A percentile compares a stretch with the other conserved stretches of the same genome.
Conservation (phyloP, 2,113 vertebrate species). For the Crypturellus undulatus region DNA sequence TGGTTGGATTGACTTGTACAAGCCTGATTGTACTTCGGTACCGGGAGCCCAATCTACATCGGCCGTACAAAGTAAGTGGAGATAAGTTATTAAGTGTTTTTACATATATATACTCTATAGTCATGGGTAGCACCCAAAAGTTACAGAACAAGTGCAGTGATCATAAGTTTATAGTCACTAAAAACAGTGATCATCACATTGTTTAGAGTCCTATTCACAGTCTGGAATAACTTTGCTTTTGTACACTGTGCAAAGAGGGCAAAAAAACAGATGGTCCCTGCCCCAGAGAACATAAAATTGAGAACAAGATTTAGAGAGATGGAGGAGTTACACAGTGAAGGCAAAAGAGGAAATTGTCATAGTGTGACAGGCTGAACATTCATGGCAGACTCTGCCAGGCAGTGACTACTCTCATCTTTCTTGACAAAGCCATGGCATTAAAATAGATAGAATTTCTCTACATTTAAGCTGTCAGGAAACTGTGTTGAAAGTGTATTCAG, state of each 20-base stretch:
- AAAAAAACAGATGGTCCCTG: neutral
- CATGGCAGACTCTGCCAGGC: neutral
- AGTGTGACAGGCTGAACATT: neutral
- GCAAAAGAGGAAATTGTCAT: neutral
- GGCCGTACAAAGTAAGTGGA: slow-evolving; percentile 78
- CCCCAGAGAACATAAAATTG: neutral
- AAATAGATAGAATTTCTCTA: neutral
- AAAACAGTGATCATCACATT: neutral
- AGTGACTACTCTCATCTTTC: neutral
- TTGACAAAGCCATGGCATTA: neutral
- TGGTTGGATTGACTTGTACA: slow-evolving; percentile 69
- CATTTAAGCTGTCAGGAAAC: neutral
- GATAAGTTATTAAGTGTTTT: neutral
- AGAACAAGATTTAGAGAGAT: neutral
- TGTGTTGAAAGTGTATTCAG: neutral
- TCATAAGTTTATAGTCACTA: neutral
- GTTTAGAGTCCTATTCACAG: neutral
- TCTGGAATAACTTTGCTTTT: neutral
- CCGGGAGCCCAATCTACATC: slow-evolving; percentile 70
- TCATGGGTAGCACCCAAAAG: neutral
- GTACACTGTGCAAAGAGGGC: neutral
- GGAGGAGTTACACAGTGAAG: neutral
- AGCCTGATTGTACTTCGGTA: slow-evolving; percentile 76
- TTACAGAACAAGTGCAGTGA: neutral
- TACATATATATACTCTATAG: neutral